Evolutionary conservation across 2,888 invertebrate species (phyloP).

Genomic region (Sphecodes monilicornis): DNA sequence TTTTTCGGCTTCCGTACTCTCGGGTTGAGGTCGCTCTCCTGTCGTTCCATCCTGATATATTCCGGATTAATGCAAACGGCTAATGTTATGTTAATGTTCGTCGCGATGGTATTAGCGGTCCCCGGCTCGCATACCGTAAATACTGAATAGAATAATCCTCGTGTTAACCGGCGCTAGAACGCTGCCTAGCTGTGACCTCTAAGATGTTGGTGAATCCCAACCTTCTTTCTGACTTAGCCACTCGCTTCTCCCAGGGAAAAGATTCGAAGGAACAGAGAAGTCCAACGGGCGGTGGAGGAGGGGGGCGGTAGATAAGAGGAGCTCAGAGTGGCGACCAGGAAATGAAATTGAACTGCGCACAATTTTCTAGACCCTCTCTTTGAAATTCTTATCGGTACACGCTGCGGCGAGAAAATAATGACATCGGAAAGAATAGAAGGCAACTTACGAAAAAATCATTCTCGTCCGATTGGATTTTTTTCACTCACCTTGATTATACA

Average conservation of each 20-base stretch:
- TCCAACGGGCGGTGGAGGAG: neutral
- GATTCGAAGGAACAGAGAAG: neutral
- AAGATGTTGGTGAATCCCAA: conserved; percentile 28
- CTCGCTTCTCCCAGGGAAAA: conserved; percentile 13
- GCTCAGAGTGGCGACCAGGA: neutral
- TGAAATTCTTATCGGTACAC: conserved; percentile 1
- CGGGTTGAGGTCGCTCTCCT: conserved; percentile 3
- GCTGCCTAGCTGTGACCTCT: conserved; percentile 41
- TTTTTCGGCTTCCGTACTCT: conserved; percentile 21
- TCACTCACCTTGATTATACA: neutral
- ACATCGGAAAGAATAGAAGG: neutral
- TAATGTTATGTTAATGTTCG: conserved; percentile 78
- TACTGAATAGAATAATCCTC: conserved; percentile 69
- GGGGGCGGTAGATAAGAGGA: neutral
- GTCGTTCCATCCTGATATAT: conserved; percentile 70
- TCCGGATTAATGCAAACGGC: conserved; percentile 76
- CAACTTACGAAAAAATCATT: neutral
- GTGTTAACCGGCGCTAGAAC: conserved; percentile 66
- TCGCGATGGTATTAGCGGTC: conserved; percentile 68
- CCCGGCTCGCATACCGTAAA: conserved; percentile 66
- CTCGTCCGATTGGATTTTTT: neutral
- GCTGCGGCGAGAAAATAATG: neutral
- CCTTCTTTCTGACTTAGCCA: conserved; percentile 20
- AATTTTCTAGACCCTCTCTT: conserved; percentile 2
- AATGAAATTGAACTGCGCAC: conserved; percentile 23